Base-by-base conservation (phyloP, 2,797 vertebrate genomes). In the Scyliorhinus canicula region DNA sequence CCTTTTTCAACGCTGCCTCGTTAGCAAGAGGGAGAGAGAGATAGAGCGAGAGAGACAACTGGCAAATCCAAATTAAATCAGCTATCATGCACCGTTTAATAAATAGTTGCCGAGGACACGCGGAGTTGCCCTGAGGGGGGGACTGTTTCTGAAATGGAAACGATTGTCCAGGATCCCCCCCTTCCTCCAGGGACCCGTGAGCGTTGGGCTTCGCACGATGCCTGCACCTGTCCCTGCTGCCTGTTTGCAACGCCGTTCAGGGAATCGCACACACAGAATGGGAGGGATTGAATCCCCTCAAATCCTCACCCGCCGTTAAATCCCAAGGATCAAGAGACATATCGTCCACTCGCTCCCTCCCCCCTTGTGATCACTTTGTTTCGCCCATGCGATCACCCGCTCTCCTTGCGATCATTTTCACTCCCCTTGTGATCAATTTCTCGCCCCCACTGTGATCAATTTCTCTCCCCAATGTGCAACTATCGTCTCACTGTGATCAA, bases 71-170 rank as follows among this genome's bases (percentile, higher is more conserved):
- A 95, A n/a, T 74, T 71, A 71, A 71, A 71, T 95, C 82, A 57
- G 95, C 71, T 95, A 95, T 93, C 86, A 95, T 79, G 55, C 95
- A 79, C 65, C 95, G 95, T 86, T 95, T 93, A 93, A 82, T 97
- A 97, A 97, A 97, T 98, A 97, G 97, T 97, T 97, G 97, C 97
- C 97, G 97, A 97, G 96, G 97, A 96, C 95, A 96, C 97, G 97
- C 96, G 96, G 97, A 93, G 97, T 97, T 97, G 96, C 98, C 97
- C 97, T 96, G 96, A 74, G 69, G 69, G 69, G 97, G 98, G 97
- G 95, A 97, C 97, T 98, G 97, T 98, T 98, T 98, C 97, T 98
- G 98, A 98, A 98, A 98, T 97, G 97, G 97, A 97, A 98, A 98
- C 97, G 97, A 98, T 98, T 97, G 97, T 97, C 96, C 96, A 85